These are phyloP conservation scores for Oxyura jamaicensis DNA, from an alignment of 2,113 vertebrate species.

Conservation along the genomic window DNA sequence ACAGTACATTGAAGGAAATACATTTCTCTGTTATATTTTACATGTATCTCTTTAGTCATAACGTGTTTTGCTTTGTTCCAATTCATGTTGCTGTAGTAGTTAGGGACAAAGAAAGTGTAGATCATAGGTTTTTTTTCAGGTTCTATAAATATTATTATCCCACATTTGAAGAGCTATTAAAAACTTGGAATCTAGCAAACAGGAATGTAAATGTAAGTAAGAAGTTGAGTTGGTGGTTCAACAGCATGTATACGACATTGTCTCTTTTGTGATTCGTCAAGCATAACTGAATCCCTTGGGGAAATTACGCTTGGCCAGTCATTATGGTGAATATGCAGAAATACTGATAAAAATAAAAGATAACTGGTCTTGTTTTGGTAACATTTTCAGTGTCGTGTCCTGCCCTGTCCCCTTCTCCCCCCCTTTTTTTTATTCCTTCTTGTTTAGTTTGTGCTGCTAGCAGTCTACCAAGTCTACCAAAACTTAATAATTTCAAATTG, in stretches of 20 bases:
- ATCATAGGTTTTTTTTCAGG: background rate
- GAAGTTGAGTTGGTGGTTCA: background rate
- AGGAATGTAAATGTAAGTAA: background rate
- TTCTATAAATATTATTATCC: background rate
- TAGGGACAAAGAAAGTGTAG: background rate
- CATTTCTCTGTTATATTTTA: background rate
- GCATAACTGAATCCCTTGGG: constrained; percentile 11
- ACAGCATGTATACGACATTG: background rate
- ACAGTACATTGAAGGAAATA: background rate
- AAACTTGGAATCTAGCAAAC: background rate
- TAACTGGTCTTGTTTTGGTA: background rate
- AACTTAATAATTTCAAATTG: background rate
- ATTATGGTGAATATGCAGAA: constrained; percentile 18
- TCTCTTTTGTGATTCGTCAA: background rate
- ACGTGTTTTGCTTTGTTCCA: background rate
- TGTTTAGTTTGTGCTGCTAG: background rate
- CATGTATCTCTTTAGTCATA: background rate
- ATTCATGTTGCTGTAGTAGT: background rate
- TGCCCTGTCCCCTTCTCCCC: too few relatives aligned
- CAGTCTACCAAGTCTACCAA: background rate
- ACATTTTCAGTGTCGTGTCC: background rate
- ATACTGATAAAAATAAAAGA: constrained; percentile 1
- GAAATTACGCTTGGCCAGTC: background rate
- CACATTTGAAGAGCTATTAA: background rate
- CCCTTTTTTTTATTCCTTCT: background rate